Conservation (phyloP, 1,140 invertebrate species). For the Drosophila saltans region DNA sequence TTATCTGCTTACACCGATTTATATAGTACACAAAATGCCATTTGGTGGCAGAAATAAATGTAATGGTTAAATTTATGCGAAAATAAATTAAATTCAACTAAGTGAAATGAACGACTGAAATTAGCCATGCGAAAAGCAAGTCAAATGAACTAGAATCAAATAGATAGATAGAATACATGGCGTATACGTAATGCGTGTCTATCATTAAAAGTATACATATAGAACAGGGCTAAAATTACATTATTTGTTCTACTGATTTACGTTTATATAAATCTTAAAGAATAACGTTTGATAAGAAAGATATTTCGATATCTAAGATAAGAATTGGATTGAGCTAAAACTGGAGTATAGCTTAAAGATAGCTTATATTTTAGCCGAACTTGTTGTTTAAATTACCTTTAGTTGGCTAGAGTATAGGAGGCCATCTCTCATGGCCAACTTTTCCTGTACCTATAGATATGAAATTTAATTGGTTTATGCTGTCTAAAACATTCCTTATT, state of each 20-base stretch:
- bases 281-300: too few relatives aligned
- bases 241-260: too few relatives aligned
- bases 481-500: not conserved
- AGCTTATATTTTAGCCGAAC: too few relatives aligned
- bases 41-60: conserved; percentile 19
- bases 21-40: not conserved
- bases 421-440: not conserved
- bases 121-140: conserved; percentile 14
- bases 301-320: too few relatives aligned
- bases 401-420: too few relatives aligned
- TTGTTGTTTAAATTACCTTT: too few relatives aligned
- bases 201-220: not conserved
- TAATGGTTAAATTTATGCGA: conserved; percentile 29
- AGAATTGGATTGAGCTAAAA: too few relatives aligned
- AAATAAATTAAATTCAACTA: conserved; percentile 30
- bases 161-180: conserved; percentile 1
- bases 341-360: too few relatives aligned
- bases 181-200: conserved; percentile 22
- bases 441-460: not conserved
- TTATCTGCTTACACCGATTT: not conserved
- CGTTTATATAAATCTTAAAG: too few relatives aligned
- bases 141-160: conserved; percentile 28
- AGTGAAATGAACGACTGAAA: conserved; percentile 6
- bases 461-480: not conserved
- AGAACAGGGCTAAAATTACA: too few relatives aligned